phyloP scores from a whole-genome alignment of 92 coral and sea anemone genomes.

The Epizoanthus stellaris region DNA sequence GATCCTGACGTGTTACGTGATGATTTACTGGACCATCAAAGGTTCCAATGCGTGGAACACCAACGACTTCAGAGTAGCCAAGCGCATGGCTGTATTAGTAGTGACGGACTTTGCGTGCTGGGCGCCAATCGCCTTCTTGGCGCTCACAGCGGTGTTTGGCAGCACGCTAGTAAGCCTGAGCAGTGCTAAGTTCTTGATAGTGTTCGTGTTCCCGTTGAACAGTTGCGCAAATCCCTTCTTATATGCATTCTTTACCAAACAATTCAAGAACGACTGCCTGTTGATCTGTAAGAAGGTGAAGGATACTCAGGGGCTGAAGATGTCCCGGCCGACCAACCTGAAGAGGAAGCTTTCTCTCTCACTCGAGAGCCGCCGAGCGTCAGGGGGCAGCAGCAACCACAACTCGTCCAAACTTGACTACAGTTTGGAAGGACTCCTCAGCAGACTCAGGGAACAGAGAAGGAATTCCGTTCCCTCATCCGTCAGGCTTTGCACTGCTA shows the following conservation, averaged over 20 bases:
- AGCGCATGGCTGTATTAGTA: conserved; percentile 91
- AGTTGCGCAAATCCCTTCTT: conserved; percentile 96
- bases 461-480: conserved; percentile 62
- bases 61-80: conserved; percentile 89
- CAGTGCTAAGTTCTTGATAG: conserved; percentile 87
- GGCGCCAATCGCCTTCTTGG: conserved; percentile 93
- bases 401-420: conserved; percentile 13
- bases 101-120: conserved; percentile 95
- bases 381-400: conserved; percentile 24
- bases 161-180: conserved; percentile 83
- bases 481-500: conserved; percentile 26
- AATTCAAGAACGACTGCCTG: conserved; percentile 90
- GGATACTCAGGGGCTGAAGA: conserved; percentile 45
- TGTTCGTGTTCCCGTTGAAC: conserved; percentile 93
- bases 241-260: conserved; percentile 91
- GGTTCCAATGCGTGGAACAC: conserved; percentile 99
- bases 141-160: conserved; percentile 91
- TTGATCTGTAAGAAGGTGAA: conserved; percentile 82
- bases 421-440: conserved; percentile 22
- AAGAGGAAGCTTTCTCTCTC: conserved; percentile 35
- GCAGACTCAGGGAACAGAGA: conserved; percentile 34
- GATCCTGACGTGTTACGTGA: conserved; percentile 83
- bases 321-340: conserved; percentile 5
- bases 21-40: conserved; percentile 87
- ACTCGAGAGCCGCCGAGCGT: conserved; percentile 2